phyloP scores from a whole-genome alignment of 2,113 vertebrate genomes.

The Antechinus stuartii region DNA sequence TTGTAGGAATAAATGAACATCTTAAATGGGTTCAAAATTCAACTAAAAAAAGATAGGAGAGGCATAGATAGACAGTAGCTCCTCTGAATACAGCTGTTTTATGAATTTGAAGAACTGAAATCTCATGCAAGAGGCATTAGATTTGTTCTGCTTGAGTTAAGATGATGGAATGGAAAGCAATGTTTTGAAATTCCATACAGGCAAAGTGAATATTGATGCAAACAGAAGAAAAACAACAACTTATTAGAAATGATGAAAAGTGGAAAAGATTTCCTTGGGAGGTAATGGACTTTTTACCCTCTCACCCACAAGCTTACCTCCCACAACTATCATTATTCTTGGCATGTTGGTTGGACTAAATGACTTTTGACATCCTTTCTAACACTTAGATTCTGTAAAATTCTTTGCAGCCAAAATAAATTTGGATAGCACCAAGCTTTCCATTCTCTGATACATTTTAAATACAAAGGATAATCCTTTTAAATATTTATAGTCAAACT shows the following conservation, averaged over 20 bases:
- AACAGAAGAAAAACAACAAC: background rate
- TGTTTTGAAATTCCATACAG: background rate
- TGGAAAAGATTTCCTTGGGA: background rate
- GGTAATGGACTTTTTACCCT: background rate
- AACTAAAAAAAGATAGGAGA: background rate
- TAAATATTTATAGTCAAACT: constrained; percentile 40
- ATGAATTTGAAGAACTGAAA: background rate
- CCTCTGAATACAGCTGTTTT: background rate
- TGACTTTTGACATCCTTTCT: constrained; percentile 36
- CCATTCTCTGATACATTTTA: constrained; percentile 55
- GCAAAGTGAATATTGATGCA: background rate
- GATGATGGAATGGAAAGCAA: background rate
- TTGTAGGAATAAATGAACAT: background rate
- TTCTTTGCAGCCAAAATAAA: background rate
- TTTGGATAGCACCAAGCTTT: background rate
- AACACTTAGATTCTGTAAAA: background rate
- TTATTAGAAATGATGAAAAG: background rate
- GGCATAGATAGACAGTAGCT: background rate
- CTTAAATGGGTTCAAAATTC: background rate
- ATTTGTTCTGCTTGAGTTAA: background rate
- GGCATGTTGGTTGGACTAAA: constrained; percentile 11
- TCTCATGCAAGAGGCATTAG: background rate
- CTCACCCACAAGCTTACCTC: background rate
- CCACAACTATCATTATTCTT: background rate
- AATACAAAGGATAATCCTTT: constrained; percentile 39